Percentiles rank a stretch among this genome's conserved stretches.
These are phyloP conservation scores for Chaenocephalus aceratus DNA, from an alignment of 2,113 vertebrate species.

Conservation along the genomic window DNA sequence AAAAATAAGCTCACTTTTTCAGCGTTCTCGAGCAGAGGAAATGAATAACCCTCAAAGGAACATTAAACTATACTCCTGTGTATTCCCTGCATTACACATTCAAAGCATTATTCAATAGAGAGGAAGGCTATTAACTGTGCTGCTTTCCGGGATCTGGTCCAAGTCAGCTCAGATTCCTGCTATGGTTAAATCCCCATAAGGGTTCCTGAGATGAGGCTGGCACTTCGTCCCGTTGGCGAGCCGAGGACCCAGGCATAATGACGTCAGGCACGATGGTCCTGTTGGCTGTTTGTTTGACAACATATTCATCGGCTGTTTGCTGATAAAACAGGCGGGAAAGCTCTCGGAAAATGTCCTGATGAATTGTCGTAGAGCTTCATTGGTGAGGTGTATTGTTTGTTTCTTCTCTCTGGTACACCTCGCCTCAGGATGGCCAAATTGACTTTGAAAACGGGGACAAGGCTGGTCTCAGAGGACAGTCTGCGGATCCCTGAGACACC, in stretches of 20 bases:
- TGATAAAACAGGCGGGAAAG: constrained; percentile 69
- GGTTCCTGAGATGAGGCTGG: constrained; percentile 73
- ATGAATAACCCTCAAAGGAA: constrained; percentile 75
- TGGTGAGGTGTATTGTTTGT: constrained; percentile 53
- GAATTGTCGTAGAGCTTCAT: constrained; percentile 43
- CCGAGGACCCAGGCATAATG: constrained; percentile 69
- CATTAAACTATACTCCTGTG: constrained; percentile 75
- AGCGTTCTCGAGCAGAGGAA: constrained; percentile 60
- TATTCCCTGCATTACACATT: constrained; percentile 79
- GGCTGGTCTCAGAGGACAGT: constrained; percentile 35
- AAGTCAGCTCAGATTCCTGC: constrained; percentile 79
- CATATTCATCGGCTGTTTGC: constrained; percentile 72
- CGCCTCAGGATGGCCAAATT: constrained; percentile 45
- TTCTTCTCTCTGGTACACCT: constrained; percentile 6
- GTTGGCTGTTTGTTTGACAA: constrained; percentile 78
- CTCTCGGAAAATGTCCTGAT: constrained; percentile 48
- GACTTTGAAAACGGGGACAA: constrained; percentile 66
- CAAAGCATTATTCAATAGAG: constrained; percentile 82
- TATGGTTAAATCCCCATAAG: constrained; percentile 78
- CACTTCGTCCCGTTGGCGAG: constrained; percentile 59
- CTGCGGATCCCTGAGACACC: constrained; percentile 21
- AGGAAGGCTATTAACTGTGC: constrained; percentile 80
- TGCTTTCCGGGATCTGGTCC: constrained; percentile 78
- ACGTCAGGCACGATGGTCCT: constrained; percentile 74
- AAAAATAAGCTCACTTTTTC: constrained; percentile 72